Evolutionary conservation across 2,888 invertebrate genomes (phyloP).

Genomic region (Notodonta ziczac): DNA sequence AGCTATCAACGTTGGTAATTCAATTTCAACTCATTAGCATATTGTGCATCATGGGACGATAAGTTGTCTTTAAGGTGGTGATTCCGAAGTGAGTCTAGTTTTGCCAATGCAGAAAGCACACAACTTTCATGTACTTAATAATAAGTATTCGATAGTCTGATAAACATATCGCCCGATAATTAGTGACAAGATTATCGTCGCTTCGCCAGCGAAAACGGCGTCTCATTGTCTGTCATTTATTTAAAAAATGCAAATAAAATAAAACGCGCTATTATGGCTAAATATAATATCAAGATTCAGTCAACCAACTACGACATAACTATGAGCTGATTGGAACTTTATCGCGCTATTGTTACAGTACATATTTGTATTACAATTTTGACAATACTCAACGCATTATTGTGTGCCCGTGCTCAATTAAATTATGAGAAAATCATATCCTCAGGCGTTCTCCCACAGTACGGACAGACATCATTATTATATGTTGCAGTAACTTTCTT

Average conservation of each 20-base stretch:
- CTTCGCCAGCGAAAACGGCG: not conserved
- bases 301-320: not conserved
- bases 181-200: not conserved
- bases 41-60: too few species aligned
- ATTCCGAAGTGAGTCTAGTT: too few species aligned
- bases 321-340: not conserved
- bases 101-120: too few species aligned
- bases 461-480: slow-evolving; percentile 26
- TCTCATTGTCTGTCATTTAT: not conserved
- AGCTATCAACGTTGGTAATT: too few species aligned
- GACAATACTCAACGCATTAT: not conserved
- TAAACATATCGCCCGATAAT: not conserved
- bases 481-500: slow-evolving; percentile 46
- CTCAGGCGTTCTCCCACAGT: slow-evolving; percentile 32
- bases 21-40: too few species aligned
- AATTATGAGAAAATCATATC: slow-evolving; percentile 14
- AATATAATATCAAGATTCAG: not conserved
- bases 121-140: too few species aligned
- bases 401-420: not conserved
- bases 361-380: not conserved
- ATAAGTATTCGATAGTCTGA: too few species aligned
- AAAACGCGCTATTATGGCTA: not conserved
- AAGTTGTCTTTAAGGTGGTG: too few species aligned
- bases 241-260: not conserved
- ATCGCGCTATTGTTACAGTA: not conserved